Percentiles rank a stretch among this genome's conserved stretches.
Conservation (phyloP, 2,888 invertebrate species). For the Synergus itoensis region DNA sequence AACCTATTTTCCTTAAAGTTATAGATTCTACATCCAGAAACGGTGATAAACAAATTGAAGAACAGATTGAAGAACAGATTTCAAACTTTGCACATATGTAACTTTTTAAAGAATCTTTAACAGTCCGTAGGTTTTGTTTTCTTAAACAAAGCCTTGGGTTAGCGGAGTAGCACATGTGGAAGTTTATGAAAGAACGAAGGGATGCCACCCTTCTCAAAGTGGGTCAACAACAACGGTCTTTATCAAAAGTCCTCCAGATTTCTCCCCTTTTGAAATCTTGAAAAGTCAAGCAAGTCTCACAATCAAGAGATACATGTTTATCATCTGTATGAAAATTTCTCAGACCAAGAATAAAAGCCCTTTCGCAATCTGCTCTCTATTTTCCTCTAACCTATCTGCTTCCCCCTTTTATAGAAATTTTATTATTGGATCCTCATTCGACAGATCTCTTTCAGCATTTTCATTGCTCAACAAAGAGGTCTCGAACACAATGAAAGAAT, state of each 20-base stretch:
- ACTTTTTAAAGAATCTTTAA: background rate
- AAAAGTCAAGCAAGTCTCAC: conserved; percentile 23
- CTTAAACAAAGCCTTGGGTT: conserved; percentile 1
- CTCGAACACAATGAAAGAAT: background rate
- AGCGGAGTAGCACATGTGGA: conserved; percentile 24
- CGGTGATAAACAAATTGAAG: no score
- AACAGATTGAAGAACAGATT: background rate
- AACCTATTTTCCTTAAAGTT: background rate
- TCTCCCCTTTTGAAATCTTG: conserved; percentile 3
- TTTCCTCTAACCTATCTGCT: conserved; percentile 4
- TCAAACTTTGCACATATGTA: background rate
- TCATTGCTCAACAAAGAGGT: conserved; percentile 10
- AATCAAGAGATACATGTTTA: background rate
- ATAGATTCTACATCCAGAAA: background rate
- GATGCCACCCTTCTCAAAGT: conserved; percentile 27
- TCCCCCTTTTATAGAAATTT: background rate
- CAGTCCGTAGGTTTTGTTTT: background rate
- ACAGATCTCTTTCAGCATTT: background rate
- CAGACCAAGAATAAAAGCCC: conserved; percentile 3
- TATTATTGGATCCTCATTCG: background rate
- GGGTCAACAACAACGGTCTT: conserved; percentile 37
- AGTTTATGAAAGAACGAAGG: conserved; percentile 21
- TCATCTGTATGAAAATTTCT: background rate
- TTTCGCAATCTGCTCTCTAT: conserved; percentile 15
- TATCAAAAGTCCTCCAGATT: conserved; percentile 26